Evolutionary conservation across 2,797 vertebrate species (phyloP).

Genomic region (Microtus californicus): DNA sequence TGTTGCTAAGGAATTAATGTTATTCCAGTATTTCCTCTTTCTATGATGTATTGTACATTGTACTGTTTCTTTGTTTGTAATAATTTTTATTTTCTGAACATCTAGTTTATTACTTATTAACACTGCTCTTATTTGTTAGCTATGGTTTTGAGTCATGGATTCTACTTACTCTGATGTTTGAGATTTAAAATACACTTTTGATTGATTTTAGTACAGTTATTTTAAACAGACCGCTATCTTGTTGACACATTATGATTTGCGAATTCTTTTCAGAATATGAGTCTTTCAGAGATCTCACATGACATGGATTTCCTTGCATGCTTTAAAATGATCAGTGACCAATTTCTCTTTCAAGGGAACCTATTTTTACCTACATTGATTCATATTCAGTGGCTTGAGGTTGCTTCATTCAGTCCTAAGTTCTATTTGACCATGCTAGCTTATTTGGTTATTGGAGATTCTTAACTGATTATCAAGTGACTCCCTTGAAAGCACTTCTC

Average conservation of each 20-base stretch:
- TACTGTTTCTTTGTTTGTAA: neutral
- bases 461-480: constrained; percentile 6
- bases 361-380: neutral
- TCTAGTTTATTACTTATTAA: constrained; percentile 11
- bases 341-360: neutral
- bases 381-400: neutral
- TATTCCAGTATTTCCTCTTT: neutral
- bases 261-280: neutral
- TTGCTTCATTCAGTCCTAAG: neutral
- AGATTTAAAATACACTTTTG: constrained; percentile 26
- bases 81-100: neutral
- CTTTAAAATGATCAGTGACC: neutral
- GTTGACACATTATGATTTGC: constrained; percentile 43
- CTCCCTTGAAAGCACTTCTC: neutral
- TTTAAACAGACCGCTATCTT: constrained; percentile 50
- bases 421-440: neutral
- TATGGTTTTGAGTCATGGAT: neutral
- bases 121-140: neutral
- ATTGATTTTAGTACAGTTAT: neutral
- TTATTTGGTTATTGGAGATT: neutral
- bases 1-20: neutral
- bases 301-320: neutral
- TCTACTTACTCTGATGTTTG: neutral
- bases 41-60: neutral
- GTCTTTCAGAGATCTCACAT: neutral